These are phyloP conservation scores for Stomorhina lunata DNA, from an alignment of 2,888 invertebrate genomes.

Conservation along the genomic window DNA sequence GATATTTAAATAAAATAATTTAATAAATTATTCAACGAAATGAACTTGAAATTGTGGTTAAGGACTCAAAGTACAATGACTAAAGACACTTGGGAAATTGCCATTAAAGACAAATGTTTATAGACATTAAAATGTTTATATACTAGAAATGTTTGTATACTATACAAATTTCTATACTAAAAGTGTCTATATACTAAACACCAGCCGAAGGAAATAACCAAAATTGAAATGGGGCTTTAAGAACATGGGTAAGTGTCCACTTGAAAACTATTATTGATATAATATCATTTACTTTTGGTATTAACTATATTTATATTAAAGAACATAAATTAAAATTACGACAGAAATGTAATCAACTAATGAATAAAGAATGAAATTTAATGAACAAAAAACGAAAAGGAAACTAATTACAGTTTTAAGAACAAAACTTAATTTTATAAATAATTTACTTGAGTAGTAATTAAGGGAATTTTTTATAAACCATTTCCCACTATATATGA, in stretches of 20 bases:
- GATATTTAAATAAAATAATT: neutral
- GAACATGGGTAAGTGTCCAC: neutral
- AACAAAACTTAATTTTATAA: too few relatives aligned
- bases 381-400: neutral
- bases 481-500: too few relatives aligned
- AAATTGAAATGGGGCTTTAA: neutral
- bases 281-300: neutral
- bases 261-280: neutral
- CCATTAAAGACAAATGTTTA: slow-evolving; percentile 21
- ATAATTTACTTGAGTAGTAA: too few relatives aligned
- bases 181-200: too few relatives aligned
- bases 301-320: neutral
- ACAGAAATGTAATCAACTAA: slow-evolving; percentile 10
- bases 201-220: neutral
- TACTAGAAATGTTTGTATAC: too few relatives aligned
- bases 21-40: neutral
- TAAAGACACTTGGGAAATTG: slow-evolving; percentile 30
- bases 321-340: slow-evolving; percentile 19
- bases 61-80: neutral
- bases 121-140: slow-evolving; percentile 9
- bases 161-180: too few relatives aligned
- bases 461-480: too few relatives aligned
- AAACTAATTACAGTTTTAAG: too few relatives aligned
- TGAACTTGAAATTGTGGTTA: slow-evolving; percentile 17
- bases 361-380: neutral